A percentile compares a stretch with the other conserved stretches of the same genome.
These are phyloP conservation scores for Nesogale talazaci DNA, from an alignment of 2,113 vertebrate species.

Conservation along the genomic window DNA sequence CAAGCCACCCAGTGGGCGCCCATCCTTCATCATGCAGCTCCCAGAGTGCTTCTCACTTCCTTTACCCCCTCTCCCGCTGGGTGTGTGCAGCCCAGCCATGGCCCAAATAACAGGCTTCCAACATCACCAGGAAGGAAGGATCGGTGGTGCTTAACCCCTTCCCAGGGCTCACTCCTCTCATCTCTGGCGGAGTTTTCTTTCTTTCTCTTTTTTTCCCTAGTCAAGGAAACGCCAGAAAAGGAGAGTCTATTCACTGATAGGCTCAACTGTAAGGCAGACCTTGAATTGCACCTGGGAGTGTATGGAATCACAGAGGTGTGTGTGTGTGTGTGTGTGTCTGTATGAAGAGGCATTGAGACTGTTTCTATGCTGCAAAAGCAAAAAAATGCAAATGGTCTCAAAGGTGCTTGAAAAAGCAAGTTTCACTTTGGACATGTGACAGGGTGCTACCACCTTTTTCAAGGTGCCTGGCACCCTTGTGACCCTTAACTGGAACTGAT, in stretches of 20 bases:
- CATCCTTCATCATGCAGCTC: neutral
- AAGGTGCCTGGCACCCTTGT: neutral
- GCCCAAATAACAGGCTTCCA: neutral
- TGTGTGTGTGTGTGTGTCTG: neutral
- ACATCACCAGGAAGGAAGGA: neutral
- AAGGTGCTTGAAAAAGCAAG: constrained; percentile 25
- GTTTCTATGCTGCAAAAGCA: constrained; percentile 44
- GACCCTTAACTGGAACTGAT: neutral
- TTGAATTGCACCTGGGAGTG: neutral
- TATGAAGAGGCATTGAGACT: constrained; percentile 43
- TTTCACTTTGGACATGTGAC: constrained; percentile 48
- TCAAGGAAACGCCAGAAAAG: neutral
- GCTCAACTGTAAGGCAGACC: constrained; percentile 11
- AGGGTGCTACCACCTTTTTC: constrained; percentile 41
- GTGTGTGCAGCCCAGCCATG: neutral
- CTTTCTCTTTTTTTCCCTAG: neutral
- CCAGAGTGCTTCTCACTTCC: neutral
- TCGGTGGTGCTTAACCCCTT: neutral
- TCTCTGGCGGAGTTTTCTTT: constrained; percentile 11
- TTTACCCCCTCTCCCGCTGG: neutral
- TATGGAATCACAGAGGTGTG: neutral
- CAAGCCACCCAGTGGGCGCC: neutral
- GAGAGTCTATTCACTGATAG: neutral
- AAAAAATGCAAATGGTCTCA: constrained; percentile 36
- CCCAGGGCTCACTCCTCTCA: neutral